These are phyloP conservation scores for Ailurus styani DNA, from an alignment of 2,113 vertebrate genomes.

Conservation along the genomic window DNA sequence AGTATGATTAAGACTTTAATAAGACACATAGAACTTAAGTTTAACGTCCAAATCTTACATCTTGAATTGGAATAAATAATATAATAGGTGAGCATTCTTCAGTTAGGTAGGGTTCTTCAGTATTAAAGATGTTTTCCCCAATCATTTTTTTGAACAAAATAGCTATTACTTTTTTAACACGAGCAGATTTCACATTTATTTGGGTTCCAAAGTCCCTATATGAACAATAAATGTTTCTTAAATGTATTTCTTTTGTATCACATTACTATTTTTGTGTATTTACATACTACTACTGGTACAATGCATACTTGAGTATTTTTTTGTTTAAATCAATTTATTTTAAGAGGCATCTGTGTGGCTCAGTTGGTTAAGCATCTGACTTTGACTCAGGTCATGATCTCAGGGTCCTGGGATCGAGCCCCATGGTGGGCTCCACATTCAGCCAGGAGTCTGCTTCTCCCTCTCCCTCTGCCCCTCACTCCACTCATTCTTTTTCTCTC, in stretches of 20 bases:
- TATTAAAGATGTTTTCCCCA: background rate
- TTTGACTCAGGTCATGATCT: background rate
- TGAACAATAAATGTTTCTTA: background rate
- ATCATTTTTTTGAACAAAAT: background rate
- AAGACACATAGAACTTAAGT: background rate
- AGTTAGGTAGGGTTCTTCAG: too few species aligned
- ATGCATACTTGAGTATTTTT: background rate
- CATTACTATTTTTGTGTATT: background rate
- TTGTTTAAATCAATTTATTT: background rate
- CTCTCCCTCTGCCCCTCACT: background rate
- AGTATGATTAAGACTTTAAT: background rate
- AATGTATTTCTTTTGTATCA: background rate
- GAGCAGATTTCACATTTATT: background rate
- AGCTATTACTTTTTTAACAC: background rate
- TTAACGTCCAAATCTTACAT: background rate
- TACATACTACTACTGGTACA: background rate
- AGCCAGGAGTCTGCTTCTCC: background rate
- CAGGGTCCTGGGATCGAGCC: background rate
- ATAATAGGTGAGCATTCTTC: background rate
- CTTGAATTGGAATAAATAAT: background rate
- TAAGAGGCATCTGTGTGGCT: background rate
- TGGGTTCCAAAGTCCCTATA: background rate
- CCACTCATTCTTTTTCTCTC: background rate
- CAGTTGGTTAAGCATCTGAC: background rate
- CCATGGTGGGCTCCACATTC: background rate